Percentiles rank a stretch among this genome's conserved stretches.
Conservation (phyloP, 1,140 invertebrate genomes). For the Saxidomus purpurata region DNA sequence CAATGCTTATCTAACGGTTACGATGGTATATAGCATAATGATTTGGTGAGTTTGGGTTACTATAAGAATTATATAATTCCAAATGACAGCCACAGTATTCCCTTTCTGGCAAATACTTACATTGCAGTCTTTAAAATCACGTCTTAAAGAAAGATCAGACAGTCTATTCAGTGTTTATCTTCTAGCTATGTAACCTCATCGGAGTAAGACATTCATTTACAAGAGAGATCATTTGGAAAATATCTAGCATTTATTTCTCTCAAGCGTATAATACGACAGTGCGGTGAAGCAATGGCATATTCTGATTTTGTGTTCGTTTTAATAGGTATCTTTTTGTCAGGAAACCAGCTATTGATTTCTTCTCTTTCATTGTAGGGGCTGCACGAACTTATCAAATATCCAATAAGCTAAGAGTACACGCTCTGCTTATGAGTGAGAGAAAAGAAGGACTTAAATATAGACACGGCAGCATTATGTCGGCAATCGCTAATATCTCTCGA, state of each 20-base stretch:
- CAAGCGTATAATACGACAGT: background rate
- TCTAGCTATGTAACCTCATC: background rate
- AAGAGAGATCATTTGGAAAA: constrained; percentile 1
- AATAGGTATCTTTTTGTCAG: background rate
- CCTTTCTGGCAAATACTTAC: no score
- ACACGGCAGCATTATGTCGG: background rate
- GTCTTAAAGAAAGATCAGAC: background rate
- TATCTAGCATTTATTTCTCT: constrained; percentile 1
- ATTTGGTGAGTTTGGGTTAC: no score
- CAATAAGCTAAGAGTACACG: background rate
- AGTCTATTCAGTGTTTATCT: background rate
- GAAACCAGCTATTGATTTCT: constrained; percentile 24
- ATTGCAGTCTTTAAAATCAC: background rate
- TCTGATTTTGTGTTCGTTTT: background rate
- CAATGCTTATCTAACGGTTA: no score
- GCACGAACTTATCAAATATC: constrained; percentile 13
- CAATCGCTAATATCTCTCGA: background rate
- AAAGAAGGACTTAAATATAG: background rate
- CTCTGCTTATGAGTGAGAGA: background rate
- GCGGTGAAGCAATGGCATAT: background rate
- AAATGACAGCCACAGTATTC: no score
- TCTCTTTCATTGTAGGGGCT: constrained; percentile 3
- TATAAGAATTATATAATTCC: no score
- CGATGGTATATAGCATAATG: no score
- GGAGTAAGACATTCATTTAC: background rate